Percentiles rank a stretch among this genome's conserved stretches.
Evolutionary conservation across 2,888 invertebrate species (phyloP).

Genomic region (Cistogaster globosa): DNA sequence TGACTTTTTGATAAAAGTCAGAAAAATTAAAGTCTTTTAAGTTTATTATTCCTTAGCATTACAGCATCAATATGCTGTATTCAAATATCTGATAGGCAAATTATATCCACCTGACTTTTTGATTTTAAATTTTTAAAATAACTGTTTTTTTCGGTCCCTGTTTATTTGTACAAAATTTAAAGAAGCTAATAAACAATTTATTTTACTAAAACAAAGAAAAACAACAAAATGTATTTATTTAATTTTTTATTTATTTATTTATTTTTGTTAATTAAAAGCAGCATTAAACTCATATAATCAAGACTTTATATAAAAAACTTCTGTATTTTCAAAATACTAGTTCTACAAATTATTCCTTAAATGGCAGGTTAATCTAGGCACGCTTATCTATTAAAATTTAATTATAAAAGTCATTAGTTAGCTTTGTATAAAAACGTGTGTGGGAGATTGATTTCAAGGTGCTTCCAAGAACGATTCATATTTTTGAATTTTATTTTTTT

Average conservation of each 20-base stretch:
- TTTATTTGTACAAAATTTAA: neutral
- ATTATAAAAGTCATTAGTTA: neutral
- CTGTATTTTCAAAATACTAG: constrained; percentile 16
- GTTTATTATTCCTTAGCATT: too few relatives aligned
- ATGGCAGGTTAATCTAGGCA: constrained; percentile 41
- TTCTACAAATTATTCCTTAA: constrained; percentile 38
- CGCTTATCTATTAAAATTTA: constrained; percentile 32
- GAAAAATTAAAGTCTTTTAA: too few relatives aligned
- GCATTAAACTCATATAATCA: constrained; percentile 15
- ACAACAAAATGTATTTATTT: neutral
- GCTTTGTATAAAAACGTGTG: neutral
- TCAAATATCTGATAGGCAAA: too few relatives aligned
- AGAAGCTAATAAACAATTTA: constrained; percentile 10
- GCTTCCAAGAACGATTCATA: constrained; percentile 23
- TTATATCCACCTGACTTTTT: too few relatives aligned
- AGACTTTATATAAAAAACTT: neutral
- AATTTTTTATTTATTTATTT: neutral
- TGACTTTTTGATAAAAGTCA: too few relatives aligned
- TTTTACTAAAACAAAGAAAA: neutral
- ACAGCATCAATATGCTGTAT: too few relatives aligned
- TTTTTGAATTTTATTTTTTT: too few relatives aligned
- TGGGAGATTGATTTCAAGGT: constrained; percentile 10
- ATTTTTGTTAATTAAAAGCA: constrained; percentile 12
- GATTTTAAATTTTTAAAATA: too few relatives aligned
- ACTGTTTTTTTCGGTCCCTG: too few relatives aligned